phyloP scores from a whole-genome alignment of 2,888 invertebrate species.

The Heliconius charithonia region DNA sequence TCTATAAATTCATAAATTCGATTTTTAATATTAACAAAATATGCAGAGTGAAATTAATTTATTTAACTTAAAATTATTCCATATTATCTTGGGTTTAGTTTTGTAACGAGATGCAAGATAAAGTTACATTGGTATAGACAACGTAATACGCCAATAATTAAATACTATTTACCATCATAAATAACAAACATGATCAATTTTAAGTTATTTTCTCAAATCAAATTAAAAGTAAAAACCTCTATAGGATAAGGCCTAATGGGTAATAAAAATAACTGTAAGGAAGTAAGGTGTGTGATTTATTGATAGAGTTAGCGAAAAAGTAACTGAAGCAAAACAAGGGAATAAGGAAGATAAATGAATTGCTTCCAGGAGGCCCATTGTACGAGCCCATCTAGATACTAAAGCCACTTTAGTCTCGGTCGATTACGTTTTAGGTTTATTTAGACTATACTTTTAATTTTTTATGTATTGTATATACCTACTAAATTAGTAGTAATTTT shows the following conservation, averaged over 20 bases:
- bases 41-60: no score
- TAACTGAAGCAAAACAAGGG: conserved; percentile 70
- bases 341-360: conserved; percentile 79
- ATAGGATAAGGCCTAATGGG: conserved; percentile 43
- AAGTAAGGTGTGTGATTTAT: conserved; percentile 77
- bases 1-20: no score
- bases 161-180: no score
- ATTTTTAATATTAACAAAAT: no score
- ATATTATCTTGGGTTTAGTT: no score
- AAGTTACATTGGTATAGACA: no score
- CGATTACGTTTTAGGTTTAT: conserved; percentile 51
- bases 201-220: neutral
- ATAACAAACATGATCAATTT: no score
- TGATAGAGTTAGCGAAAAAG: conserved; percentile 68
- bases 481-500: neutral
- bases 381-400: conserved; percentile 37
- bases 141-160: no score
- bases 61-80: no score
- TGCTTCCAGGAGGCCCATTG: conserved; percentile 63
- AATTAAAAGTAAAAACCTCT: neutral
- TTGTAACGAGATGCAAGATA: no score
- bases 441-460: conserved; percentile 23
- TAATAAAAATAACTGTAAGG: conserved; percentile 70
- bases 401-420: conserved; percentile 51
- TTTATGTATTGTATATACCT: neutral